Percentiles rank a stretch among this genome's conserved stretches.
phyloP scores from a whole-genome alignment of 2,797 vertebrate species.

The Lithobates pipiens region DNA sequence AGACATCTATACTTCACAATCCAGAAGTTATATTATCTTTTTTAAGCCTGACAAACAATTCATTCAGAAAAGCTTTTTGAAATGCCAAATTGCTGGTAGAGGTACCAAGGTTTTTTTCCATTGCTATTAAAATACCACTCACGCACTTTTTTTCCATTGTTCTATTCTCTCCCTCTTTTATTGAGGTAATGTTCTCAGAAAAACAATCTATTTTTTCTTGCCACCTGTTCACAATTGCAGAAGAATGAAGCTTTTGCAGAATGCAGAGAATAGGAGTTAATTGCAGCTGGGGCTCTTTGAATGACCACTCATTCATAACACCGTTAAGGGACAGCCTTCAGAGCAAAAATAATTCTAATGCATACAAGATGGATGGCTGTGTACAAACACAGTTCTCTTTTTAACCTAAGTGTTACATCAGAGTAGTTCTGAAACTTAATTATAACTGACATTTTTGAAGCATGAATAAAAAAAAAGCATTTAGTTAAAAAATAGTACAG shows the following conservation, averaged over 20 bases:
- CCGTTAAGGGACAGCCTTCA: not conserved
- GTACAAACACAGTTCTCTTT: not conserved
- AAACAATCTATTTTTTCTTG: conserved; percentile 14
- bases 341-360: not conserved
- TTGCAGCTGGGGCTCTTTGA: conserved; percentile 6
- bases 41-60: not conserved
- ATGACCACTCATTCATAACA: not conserved
- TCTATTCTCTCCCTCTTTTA: not conserved
- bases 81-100: not conserved
- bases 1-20: not conserved
- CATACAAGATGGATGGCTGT: not conserved
- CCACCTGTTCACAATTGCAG: conserved; percentile 33
- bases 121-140: not conserved
- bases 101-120: not conserved
- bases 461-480: not conserved
- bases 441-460: not conserved
- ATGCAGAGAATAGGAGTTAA: not conserved
- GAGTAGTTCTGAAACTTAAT: not conserved
- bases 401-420: not conserved
- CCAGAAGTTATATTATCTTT: not conserved
- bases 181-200: not conserved
- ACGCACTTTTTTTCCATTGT: not conserved
- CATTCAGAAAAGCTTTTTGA: not conserved
- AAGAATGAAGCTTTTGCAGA: not conserved
- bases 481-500: too few relatives aligned